These are phyloP conservation scores for Pangasius djambal DNA, from an alignment of 2,797 vertebrate species.

Conservation along the genomic window DNA sequence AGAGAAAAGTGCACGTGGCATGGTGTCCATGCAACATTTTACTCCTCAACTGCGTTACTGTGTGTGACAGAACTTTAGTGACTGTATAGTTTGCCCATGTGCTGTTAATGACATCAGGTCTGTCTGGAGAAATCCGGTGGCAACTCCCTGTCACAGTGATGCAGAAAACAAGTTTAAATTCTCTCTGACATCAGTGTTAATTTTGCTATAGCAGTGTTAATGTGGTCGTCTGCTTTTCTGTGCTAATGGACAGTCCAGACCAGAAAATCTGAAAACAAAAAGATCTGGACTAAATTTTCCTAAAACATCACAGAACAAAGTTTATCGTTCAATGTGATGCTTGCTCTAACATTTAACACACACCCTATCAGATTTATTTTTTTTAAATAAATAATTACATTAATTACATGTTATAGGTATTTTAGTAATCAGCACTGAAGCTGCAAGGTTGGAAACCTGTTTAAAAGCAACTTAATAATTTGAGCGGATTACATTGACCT, in stretches of 20 bases:
- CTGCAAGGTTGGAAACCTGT: not conserved
- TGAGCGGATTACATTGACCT: not conserved
- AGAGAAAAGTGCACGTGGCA: slow-evolving; percentile 17
- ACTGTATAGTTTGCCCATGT: not conserved
- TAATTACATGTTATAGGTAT: not conserved
- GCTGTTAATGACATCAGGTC: not conserved
- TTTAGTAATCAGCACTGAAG: not conserved
- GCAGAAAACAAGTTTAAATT: too few species aligned
- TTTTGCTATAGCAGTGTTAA: not conserved
- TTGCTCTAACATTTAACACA: too few species aligned
- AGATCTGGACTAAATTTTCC: not conserved
- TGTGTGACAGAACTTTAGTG: not conserved
- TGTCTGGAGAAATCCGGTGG: not conserved
- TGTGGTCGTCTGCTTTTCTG: not conserved
- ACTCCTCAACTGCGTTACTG: not conserved
- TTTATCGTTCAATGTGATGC: not conserved
- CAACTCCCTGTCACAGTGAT: not conserved
- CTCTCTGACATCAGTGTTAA: too few species aligned
- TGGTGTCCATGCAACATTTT: slow-evolving; percentile 35
- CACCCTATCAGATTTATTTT: not conserved
- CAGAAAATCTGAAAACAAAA: not conserved
- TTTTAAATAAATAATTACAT: not conserved
- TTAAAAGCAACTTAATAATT: not conserved
- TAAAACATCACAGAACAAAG: not conserved
- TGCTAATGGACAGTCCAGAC: not conserved